A percentile compares a stretch with the other conserved stretches of the same genome.
Conservation (phyloP, 92 coral and sea anemone species). For the Siderastrea radians region DNA sequence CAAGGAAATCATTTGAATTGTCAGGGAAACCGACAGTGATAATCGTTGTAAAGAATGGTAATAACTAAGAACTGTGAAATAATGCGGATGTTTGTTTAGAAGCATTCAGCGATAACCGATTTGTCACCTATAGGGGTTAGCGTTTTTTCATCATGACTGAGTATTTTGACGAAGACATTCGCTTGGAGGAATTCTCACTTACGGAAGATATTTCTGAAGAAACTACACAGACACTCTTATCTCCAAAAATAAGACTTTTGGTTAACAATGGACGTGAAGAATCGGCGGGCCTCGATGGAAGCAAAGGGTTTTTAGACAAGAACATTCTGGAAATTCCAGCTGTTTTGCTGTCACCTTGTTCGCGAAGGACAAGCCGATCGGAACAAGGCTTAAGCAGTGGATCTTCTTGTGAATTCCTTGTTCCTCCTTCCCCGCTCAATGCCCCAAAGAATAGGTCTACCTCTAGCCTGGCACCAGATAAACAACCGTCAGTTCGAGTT, state of each 20-base stretch:
- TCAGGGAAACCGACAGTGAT: background rate
- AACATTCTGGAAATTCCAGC: constrained; percentile 35
- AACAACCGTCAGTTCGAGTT: background rate
- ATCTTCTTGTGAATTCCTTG: constrained; percentile 17
- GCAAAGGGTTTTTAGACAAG: constrained; percentile 2
- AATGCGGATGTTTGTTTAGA: background rate
- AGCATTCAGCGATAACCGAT: background rate
- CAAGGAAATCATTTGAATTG: background rate
- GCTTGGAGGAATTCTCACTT: background rate
- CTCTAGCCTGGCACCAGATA: background rate
- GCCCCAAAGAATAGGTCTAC: background rate
- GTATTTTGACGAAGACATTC: constrained; percentile 2
- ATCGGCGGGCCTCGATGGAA: background rate
- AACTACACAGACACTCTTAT: constrained; percentile 17
- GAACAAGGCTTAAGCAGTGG: constrained; percentile 14
- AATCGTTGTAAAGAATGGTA: background rate
- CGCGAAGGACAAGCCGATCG: constrained; percentile 22
- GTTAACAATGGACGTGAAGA: constrained; percentile 10
- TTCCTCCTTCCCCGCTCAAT: background rate
- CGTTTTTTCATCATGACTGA: constrained; percentile 4
- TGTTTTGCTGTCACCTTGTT: constrained; percentile 41
- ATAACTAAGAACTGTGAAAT: background rate
- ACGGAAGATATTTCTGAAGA: background rate
- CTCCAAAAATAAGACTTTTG: constrained; percentile 7
- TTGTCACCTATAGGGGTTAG: background rate